Evolutionary conservation across 2,113 vertebrate genomes (phyloP).

Genomic region (Sardina pilchardus): DNA sequence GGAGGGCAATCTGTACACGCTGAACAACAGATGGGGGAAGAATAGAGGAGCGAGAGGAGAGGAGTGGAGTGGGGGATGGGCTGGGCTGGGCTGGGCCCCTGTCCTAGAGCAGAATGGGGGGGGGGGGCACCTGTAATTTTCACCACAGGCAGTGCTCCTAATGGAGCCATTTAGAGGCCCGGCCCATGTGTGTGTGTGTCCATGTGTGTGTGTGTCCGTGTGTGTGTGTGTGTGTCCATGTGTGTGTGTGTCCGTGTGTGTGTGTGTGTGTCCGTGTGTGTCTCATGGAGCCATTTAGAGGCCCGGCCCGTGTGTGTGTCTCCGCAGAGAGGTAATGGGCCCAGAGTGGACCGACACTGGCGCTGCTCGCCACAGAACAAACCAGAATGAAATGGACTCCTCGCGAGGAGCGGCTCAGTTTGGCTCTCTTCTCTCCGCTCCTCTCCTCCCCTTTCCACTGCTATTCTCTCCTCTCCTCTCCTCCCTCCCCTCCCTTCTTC

Average conservation of each 20-base stretch:
- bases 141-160: constrained; percentile 78
- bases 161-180: constrained; percentile 54
- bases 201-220: too few species aligned
- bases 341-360: constrained; percentile 42
- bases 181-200: constrained; percentile 58
- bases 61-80: constrained; percentile 15
- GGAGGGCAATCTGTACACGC: constrained; percentile 44
- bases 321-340: constrained; percentile 50
- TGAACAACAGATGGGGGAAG: constrained; percentile 49
- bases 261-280: too few species aligned
- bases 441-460: constrained; percentile 63
- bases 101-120: constrained; percentile 69
- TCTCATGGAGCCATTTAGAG: constrained; percentile 90
- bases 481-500: too few species aligned
- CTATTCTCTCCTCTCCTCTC: constrained; percentile 36
- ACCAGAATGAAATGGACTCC: constrained; percentile 53
- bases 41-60: constrained; percentile 26
- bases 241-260: too few species aligned
- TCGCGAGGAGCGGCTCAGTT: constrained; percentile 65
- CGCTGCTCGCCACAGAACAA: too few species aligned
- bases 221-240: too few species aligned
- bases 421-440: constrained; percentile 41
- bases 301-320: constrained; percentile 58
- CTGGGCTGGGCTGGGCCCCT: constrained; percentile 37
- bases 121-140: constrained; percentile 90